A percentile compares a stretch with the other conserved stretches of the same genome.
Conservation (phyloP, 2,797 vertebrate species). For the Morelia viridis region DNA sequence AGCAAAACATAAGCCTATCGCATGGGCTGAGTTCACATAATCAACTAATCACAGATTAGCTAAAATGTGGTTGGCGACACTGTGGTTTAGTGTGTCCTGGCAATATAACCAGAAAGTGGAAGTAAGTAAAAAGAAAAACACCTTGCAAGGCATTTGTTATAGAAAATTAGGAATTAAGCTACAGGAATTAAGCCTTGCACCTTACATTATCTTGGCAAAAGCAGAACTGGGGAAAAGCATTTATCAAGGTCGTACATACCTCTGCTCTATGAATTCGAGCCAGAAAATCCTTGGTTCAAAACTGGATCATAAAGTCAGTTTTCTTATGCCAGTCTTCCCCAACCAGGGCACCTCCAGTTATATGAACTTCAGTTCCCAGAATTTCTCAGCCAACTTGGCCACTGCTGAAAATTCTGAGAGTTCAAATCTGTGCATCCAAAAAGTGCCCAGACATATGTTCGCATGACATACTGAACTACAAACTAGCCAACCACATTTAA, state of each 20-base stretch:
- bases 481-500: neutral
- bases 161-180: neutral
- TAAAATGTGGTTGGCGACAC: neutral
- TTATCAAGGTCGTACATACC: neutral
- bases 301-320: neutral
- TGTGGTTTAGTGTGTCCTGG: neutral
- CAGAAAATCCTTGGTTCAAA: neutral
- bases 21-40: neutral
- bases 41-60: neutral
- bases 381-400: neutral
- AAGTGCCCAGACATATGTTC: neutral
- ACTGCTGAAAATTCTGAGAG: neutral
- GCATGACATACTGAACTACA: neutral
- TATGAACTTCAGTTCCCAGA: neutral
- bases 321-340: neutral
- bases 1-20: neutral
- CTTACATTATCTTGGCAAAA: neutral
- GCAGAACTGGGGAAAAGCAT: neutral
- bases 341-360: neutral
- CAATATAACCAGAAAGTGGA: neutral
- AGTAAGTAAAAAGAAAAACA: neutral
- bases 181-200: neutral
- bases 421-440: neutral
- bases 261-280: neutral
- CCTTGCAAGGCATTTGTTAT: neutral